Evolutionary conservation across 2,113 vertebrate species (phyloP).

Genomic region (Spermophilus dauricus): DNA sequence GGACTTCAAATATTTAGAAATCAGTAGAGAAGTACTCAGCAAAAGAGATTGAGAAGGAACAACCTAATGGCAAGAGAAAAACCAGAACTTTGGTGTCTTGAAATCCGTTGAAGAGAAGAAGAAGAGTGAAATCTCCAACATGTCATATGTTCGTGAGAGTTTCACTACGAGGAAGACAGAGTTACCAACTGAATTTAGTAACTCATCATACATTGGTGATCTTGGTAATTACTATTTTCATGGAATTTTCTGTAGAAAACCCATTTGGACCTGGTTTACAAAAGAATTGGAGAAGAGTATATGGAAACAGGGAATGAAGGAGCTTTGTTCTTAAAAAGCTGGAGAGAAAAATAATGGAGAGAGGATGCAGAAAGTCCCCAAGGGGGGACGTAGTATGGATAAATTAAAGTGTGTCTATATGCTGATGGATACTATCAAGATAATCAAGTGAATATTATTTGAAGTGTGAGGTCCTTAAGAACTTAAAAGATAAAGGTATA

Average conservation of each 20-base stretch:
- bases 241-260: neutral
- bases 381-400: too few relatives aligned
- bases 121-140: neutral
- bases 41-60: neutral
- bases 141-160: neutral
- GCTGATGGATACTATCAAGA: neutral
- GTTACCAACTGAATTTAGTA: constrained; percentile 13
- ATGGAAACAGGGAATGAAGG: neutral
- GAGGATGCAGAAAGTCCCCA: too few relatives aligned
- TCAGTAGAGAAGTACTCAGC: neutral
- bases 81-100: neutral
- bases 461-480: neutral
- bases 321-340: neutral
- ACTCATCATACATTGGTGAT: too few relatives aligned
- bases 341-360: neutral
- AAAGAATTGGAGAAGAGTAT: neutral
- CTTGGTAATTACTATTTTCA: neutral
- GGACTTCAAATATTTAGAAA: neutral
- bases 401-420: neutral
- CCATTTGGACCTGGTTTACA: neutral
- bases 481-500: neutral
- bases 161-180: too few relatives aligned
- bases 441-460: neutral
- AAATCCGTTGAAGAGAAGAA: neutral
- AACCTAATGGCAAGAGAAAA: neutral